These are phyloP conservation scores for Tetrapedia diversipes DNA, from an alignment of 2,888 invertebrate genomes.

Conservation along the genomic window DNA sequence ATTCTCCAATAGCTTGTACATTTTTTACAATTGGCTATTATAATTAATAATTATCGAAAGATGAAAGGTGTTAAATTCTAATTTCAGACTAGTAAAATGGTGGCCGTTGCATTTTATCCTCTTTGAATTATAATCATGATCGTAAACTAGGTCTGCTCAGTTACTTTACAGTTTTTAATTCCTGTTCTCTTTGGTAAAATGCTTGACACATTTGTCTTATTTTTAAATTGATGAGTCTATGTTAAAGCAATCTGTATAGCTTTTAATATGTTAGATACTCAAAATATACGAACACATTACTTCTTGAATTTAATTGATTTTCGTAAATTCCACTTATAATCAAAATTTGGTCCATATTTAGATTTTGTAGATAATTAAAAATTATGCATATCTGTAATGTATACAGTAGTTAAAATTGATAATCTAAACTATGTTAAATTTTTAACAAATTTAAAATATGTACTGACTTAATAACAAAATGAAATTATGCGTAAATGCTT, in stretches of 20 bases:
- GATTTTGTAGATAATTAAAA: conserved; percentile 22
- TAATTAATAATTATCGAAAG: neutral
- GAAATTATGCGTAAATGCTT: conserved; percentile 33
- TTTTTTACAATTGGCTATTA: neutral
- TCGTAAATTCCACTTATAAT: conserved; percentile 17
- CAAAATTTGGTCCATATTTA: conserved; percentile 46
- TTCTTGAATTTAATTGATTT: conserved; percentile 6
- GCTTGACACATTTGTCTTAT: neutral
- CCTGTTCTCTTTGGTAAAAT: conserved; percentile 22
- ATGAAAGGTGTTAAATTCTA: conserved; percentile 4
- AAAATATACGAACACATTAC: conserved; percentile 18
- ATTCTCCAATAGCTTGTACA: neutral
- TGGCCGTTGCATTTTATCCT: conserved; percentile 4
- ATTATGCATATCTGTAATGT: conserved; percentile 18
- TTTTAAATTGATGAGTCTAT: conserved; percentile 16
- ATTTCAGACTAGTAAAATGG: conserved; percentile 9
- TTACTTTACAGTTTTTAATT: conserved; percentile 32
- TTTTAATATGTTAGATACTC: conserved; percentile 15
- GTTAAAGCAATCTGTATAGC: conserved; percentile 10
- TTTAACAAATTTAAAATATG: conserved; percentile 8
- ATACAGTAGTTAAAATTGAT: conserved; percentile 17
- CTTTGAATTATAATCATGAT: conserved; percentile 3
- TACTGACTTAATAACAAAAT: conserved; percentile 11
- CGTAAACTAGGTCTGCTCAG: conserved; percentile 14
- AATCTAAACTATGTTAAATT: conserved; percentile 6